Conservation (phyloP, 2,888 invertebrate genomes). For the Scelioninae gen. 2 region DNA sequence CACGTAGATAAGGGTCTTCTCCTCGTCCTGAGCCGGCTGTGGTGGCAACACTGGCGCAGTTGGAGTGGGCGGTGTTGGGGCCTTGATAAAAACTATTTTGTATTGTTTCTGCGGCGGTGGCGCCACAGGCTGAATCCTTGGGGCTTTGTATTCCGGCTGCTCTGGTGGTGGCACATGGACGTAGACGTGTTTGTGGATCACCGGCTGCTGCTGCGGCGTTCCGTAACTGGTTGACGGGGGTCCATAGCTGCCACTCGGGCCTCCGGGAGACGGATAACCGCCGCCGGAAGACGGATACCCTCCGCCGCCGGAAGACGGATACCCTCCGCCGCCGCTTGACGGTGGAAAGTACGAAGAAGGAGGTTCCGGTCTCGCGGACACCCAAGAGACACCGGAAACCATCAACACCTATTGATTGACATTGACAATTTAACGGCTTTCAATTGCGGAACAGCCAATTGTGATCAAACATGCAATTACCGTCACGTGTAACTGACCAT, state of each 20-base stretch:
- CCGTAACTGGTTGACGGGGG: constrained; percentile 71
- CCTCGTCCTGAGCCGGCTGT: constrained; percentile 88
- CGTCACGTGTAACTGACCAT: too few relatives aligned
- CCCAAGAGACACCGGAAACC: constrained; percentile 59
- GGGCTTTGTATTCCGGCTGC: constrained; percentile 82
- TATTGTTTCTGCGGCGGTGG: constrained; percentile 86
- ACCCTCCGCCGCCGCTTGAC: constrained; percentile 59
- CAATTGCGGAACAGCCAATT: too few relatives aligned
- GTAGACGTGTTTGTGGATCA: constrained; percentile 93
- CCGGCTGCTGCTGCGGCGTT: constrained; percentile 81
- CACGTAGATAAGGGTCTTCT: constrained; percentile 92
- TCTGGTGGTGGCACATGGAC: constrained; percentile 94
- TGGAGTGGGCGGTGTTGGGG: constrained; percentile 77
- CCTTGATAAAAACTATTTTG: constrained; percentile 90
- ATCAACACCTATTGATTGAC: constrained; percentile 58
- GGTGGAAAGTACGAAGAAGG: constrained; percentile 77
- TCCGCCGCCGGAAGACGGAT: constrained; percentile 22
- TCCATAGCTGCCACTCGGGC: constrained; percentile 63
- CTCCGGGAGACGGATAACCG: constrained; percentile 38
- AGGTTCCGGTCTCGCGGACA: constrained; percentile 76
- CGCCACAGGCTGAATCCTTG: constrained; percentile 77
- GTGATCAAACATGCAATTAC: too few relatives aligned
- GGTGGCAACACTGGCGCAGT: constrained; percentile 76
- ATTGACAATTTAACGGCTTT: too few relatives aligned
- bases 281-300: constrained; percentile 46